Evolutionary conservation across 2,888 invertebrate species (phyloP), one percentile per base, ranked within the genome.

Genomic region (Drosophila kambysellisi): DNA sequence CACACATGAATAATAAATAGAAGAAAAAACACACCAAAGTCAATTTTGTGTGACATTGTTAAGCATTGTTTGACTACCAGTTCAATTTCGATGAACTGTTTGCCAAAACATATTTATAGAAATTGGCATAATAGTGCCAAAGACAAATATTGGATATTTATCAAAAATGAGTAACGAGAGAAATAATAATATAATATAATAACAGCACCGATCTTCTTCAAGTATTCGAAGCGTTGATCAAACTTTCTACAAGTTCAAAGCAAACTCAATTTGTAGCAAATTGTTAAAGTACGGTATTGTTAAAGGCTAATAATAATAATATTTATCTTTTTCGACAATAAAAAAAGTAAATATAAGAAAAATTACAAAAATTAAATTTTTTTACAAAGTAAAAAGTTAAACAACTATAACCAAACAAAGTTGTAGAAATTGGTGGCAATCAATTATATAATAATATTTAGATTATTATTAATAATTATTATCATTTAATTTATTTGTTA

Each of bases 1-100:
- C 12, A 61, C 67, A 61, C 52, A 66, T 76, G 74, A 80, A 71
- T 67, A 70, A 74, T 61, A 60, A 80, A 73, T 64, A 67, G 60
- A 46, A 46, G 4, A 25, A 46, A 8, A 46, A 4, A 7, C 9
- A 12, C 12, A 7, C 39, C 37, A 54, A 48, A 54, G 37, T 29
- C 37, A 15, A 53, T 37, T 59, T 52, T 39, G 43, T 51, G 17
- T 68, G 74, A 67, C 74, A 50, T 41, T 50, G 39, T n/a, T 52
- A 29, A 48, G 63, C 70, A 70, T 50, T 78, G 62, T 66, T 69
- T 68, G 25, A 56, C 51, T 43, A 50, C 30, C 67, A 57, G 17
- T 29, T 35, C 25, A 54, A 53, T 62, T 33, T 46, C 29, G 17
- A n/a, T 25, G 4, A 12, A 46, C 20, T 50, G 15, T 17, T 37